Percentiles rank a stretch among this genome's conserved stretches.
Conservation (phyloP, 2,888 invertebrate species). For the Ophion obscuratus region DNA sequence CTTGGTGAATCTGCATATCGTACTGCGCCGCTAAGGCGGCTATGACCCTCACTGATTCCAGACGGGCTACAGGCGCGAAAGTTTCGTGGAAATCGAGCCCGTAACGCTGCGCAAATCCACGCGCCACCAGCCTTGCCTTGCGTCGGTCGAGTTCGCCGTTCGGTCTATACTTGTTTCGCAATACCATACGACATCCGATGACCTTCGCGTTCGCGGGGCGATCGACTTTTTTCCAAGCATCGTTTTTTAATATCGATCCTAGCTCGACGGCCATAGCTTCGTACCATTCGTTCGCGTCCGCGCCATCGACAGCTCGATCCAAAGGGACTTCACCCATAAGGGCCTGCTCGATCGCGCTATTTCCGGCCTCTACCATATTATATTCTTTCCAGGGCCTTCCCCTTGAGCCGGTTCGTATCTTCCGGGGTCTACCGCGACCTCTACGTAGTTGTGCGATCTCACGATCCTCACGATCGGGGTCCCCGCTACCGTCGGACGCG, state of each 20-base stretch:
- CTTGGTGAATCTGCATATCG: conserved; percentile 53
- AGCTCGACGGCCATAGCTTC: conserved; percentile 50
- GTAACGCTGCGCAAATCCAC: conserved; percentile 61
- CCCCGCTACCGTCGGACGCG: conserved; percentile 19
- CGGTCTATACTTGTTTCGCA: conserved; percentile 59
- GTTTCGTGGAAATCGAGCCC: conserved; percentile 67
- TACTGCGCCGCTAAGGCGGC: conserved; percentile 45
- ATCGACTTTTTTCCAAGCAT: conserved; percentile 52
- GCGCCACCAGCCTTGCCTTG: conserved; percentile 66
- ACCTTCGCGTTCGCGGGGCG: conserved; percentile 47
- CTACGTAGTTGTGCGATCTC: conserved; percentile 1
- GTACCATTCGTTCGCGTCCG: conserved; percentile 40
- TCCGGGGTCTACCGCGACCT: conserved; percentile 54
- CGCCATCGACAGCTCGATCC: conserved; percentile 24
- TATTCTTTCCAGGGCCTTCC: conserved; percentile 59
- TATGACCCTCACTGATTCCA: conserved; percentile 50
- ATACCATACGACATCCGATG: conserved; percentile 54
- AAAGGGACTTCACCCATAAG: conserved; percentile 50
- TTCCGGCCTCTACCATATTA: conserved; percentile 21
- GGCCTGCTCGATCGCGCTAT: conserved; percentile 22
- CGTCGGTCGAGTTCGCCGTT: conserved; percentile 56
- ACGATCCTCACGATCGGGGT: neutral
- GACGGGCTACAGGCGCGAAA: conserved; percentile 65
- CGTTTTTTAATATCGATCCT: conserved; percentile 53
- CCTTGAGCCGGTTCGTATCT: conserved; percentile 34